Evolutionary conservation across 2,113 vertebrate species (phyloP).

Genomic region (Tenebrosternarchus preto): DNA sequence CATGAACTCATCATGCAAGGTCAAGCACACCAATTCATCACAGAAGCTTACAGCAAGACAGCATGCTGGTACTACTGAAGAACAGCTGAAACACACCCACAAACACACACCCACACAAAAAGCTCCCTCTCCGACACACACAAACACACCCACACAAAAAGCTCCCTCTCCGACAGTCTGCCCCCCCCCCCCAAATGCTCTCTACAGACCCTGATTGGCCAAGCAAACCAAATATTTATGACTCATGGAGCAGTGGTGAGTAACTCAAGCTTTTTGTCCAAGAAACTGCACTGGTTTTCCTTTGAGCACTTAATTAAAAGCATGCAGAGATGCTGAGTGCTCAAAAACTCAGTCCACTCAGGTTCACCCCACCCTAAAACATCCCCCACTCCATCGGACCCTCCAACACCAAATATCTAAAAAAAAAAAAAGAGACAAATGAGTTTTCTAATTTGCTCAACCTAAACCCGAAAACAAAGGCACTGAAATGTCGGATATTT

Average conservation of each 20-base stretch:
- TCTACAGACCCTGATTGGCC: background rate
- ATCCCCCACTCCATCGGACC: background rate
- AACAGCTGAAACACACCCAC: conserved; percentile 10
- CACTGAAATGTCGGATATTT: background rate
- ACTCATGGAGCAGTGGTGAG: background rate
- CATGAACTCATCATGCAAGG: conserved; percentile 35
- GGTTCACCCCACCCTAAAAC: background rate
- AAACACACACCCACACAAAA: background rate
- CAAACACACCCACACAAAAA: background rate
- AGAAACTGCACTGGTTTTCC: background rate
- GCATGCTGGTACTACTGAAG: conserved; percentile 16
- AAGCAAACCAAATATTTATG: conserved; percentile 29
- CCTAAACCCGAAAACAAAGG: background rate
- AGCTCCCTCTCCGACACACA: background rate
- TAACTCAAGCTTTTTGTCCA: background rate
- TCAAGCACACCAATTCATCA: conserved; percentile 30
- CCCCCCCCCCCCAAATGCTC: background rate
- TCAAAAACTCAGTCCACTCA: background rate
- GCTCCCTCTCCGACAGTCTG: background rate
- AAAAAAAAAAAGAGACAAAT: background rate
- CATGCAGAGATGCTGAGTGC: background rate
- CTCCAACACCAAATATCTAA: background rate
- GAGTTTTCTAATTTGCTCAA: background rate
- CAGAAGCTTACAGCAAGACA: conserved; percentile 23
- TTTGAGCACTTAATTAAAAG: background rate